Evolutionary conservation across 1,140 invertebrate genomes (phyloP).

Genomic region (Euwallacea fornicatus): DNA sequence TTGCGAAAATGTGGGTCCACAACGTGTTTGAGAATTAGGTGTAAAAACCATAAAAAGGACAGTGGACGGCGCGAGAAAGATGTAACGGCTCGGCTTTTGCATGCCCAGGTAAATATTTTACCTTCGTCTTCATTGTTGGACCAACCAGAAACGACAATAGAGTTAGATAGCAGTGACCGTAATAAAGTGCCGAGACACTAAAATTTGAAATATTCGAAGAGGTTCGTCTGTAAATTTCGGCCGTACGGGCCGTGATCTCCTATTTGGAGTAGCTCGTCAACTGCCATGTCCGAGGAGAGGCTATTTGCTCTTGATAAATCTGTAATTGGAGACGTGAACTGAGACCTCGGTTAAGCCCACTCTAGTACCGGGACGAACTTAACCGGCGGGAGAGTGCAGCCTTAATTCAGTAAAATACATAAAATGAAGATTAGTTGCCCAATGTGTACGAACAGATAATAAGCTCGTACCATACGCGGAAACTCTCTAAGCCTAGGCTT

Average conservation of each 20-base stretch:
- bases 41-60: constrained; percentile 1
- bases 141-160: constrained; percentile 18
- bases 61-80: constrained; percentile 10
- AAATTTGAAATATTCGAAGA: constrained; percentile 4
- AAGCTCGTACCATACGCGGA: no score
- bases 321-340: no score
- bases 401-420: no score
- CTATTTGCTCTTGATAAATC: no score
- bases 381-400: no score
- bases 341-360: no score
- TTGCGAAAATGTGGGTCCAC: no score
- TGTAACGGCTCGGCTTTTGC: constrained; percentile 18
- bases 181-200: constrained; percentile 18
- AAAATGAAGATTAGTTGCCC: no score
- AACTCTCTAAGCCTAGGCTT: no score
- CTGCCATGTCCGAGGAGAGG: no score
- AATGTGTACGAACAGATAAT: no score
- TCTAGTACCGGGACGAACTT: no score
- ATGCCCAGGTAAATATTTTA: constrained; percentile 25
- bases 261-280: neutral
- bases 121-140: constrained; percentile 24
- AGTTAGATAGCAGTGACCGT: constrained; percentile 8
- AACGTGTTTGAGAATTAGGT: constrained; percentile 2
- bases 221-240: constrained; percentile 2
- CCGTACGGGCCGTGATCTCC: constrained; percentile 15